Conservation (phyloP, 2,113 vertebrate genomes). For the Muscicapa adusta region DNA sequence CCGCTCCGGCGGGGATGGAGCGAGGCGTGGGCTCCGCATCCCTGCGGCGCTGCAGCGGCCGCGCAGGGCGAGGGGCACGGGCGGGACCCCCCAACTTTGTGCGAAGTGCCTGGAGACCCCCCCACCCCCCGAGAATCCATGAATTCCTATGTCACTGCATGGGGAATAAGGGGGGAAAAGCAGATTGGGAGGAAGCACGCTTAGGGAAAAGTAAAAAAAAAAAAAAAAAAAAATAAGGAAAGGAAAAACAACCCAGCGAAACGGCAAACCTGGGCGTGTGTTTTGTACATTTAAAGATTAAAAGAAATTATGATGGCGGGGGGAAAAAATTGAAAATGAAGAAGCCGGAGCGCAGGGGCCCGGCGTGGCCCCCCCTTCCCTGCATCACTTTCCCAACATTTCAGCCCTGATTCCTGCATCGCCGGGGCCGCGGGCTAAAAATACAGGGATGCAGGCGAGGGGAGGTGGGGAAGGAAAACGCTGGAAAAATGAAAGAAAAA, state of each 20-base stretch:
- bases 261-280: not conserved
- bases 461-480: not conserved
- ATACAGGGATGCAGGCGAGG: conserved; percentile 13
- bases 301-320: not conserved
- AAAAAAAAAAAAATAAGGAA: not conserved
- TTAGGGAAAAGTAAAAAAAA: not conserved
- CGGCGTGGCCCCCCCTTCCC: not conserved
- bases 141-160: not conserved
- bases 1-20: not conserved
- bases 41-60: not conserved
- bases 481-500: not conserved
- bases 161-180: not conserved
- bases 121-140: not conserved
- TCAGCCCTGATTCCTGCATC: conserved; percentile 54
- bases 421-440: conserved; percentile 44
- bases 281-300: not conserved
- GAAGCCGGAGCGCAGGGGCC: not conserved
- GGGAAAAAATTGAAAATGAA: not conserved
- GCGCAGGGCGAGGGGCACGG: not conserved
- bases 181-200: not conserved
- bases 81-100: conserved; percentile 21
- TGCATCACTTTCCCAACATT: conserved; percentile 56
- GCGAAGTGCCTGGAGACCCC: not conserved
- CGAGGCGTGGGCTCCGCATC: conserved; percentile 12
- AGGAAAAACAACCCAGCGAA: not conserved